Evolutionary conservation across 1,140 invertebrate species (phyloP).

Genomic region (Drosophila nannoptera): DNA sequence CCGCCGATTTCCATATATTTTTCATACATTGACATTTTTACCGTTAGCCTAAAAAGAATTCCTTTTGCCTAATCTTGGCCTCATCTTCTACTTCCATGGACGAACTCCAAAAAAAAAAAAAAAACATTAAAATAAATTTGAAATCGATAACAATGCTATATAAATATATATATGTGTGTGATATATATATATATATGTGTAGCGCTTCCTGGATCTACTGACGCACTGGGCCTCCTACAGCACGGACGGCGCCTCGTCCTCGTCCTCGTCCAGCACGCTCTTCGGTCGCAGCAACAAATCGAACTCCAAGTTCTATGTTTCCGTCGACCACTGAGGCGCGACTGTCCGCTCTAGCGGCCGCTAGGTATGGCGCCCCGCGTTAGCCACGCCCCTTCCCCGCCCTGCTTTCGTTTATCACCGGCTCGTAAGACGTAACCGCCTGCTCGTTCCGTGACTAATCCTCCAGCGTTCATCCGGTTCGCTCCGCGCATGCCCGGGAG

Average conservation of each 20-base stretch:
- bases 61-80: neutral
- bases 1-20: too few relatives aligned
- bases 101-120: too few relatives aligned
- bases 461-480: too few relatives aligned
- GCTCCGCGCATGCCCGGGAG: too few relatives aligned
- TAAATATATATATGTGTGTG: neutral
- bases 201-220: slow-evolving; percentile 66
- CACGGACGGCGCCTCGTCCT: slow-evolving; percentile 49
- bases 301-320: slow-evolving; percentile 73
- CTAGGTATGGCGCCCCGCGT: slow-evolving; percentile 22
- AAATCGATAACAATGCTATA: neutral
- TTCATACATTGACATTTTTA: too few relatives aligned
- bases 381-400: neutral
- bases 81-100: slow-evolving; percentile 1
- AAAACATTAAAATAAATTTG: neutral
- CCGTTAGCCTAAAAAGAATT: too few relatives aligned
- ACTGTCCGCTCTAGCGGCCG: neutral
- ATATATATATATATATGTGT: slow-evolving; percentile 5
- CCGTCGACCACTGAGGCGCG: slow-evolving; percentile 59
- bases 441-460: too few relatives aligned
- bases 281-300: slow-evolving; percentile 63
- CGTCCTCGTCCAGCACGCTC: slow-evolving; percentile 22
- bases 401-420: too few relatives aligned
- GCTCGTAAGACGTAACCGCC: too few relatives aligned
- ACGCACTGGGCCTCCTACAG: slow-evolving; percentile 58